A percentile compares a stretch with the other conserved stretches of the same genome.
Conservation (phyloP, 2,113 vertebrate genomes). For the Coryphaenoides rupestris region DNA sequence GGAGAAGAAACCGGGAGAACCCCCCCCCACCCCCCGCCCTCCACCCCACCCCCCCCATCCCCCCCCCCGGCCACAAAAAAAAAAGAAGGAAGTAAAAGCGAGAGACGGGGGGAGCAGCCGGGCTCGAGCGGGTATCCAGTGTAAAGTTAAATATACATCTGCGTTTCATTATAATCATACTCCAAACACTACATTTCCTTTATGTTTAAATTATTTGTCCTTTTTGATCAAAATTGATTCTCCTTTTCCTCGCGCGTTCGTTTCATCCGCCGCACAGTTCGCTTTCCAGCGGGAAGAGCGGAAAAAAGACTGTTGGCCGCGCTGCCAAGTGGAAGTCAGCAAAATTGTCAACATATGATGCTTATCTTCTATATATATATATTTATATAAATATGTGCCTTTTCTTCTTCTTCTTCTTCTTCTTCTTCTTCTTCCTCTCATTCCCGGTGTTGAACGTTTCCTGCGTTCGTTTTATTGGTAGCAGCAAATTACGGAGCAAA, state of each 20-base stretch:
- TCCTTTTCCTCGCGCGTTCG: conserved; percentile 41
- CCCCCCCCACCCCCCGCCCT: no score
- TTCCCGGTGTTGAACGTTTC: conserved; percentile 58
- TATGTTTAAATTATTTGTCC: conserved; percentile 76
- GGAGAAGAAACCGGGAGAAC: conserved; percentile 34
- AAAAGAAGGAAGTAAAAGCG: conserved; percentile 11
- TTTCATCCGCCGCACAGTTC: conserved; percentile 69
- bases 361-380: conserved; percentile 66
- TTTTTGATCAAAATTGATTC: conserved; percentile 74
- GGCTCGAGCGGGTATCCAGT: conserved; percentile 52
- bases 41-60: no score
- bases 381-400: background rate
- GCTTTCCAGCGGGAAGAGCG: conserved; percentile 61
- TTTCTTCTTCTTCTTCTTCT: no score
- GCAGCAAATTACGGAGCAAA: conserved; percentile 72
- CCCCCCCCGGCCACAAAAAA: no score
- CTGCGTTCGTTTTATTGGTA: conserved; percentile 56
- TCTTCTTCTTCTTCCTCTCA: no score
- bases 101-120: conserved; percentile 11
- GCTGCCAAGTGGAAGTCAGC: conserved; percentile 69
- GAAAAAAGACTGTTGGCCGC: conserved; percentile 59
- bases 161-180: conserved; percentile 74
- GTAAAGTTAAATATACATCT: conserved; percentile 72
- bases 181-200: conserved; percentile 72
- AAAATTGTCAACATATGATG: conserved; percentile 73